Percentiles rank a stretch among this genome's conserved stretches.
These are phyloP conservation scores for Leptobrachium ailaonicum DNA, from an alignment of 2,113 vertebrate genomes.

Conservation along the genomic window DNA sequence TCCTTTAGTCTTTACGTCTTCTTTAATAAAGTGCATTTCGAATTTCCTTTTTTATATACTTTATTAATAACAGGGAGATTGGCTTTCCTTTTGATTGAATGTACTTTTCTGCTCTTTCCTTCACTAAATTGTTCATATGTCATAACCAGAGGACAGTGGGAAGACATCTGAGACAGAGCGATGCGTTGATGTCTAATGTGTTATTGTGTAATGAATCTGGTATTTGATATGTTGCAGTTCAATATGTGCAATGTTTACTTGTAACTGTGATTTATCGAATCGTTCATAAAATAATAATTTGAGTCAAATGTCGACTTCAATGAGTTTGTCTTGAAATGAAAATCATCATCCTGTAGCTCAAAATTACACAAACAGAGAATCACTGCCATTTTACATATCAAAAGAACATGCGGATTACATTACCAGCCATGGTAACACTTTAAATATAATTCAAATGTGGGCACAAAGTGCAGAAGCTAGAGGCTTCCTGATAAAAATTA, in stretches of 20 bases:
- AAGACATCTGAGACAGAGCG: not conserved
- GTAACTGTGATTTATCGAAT: not conserved
- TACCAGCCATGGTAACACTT: not conserved
- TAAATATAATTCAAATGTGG: not conserved
- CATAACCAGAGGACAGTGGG: not conserved
- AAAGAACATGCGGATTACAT: slow-evolving; percentile 4
- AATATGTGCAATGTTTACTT: not conserved
- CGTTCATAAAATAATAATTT: not conserved
- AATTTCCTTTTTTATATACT: not conserved
- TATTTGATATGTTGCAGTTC: not conserved
- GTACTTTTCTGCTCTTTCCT: not conserved
- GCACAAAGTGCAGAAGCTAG: too few relatives aligned
- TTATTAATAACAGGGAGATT: not conserved
- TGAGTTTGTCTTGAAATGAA: not conserved
- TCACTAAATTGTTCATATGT: not conserved
- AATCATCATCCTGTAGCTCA: not conserved
- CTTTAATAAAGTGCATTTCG: not conserved
- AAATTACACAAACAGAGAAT: not conserved
- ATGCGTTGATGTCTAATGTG: not conserved
- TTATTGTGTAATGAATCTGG: not conserved
- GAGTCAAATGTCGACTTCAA: not conserved
- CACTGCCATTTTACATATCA: not conserved
- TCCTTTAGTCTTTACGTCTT: not conserved
- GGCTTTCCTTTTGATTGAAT: not conserved
- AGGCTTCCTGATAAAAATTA: too few relatives aligned